Evolutionary conservation across 1,140 invertebrate species (phyloP), one percentile per base, ranked within the genome.

Genomic region (Zaprionus camerounensis): DNA sequence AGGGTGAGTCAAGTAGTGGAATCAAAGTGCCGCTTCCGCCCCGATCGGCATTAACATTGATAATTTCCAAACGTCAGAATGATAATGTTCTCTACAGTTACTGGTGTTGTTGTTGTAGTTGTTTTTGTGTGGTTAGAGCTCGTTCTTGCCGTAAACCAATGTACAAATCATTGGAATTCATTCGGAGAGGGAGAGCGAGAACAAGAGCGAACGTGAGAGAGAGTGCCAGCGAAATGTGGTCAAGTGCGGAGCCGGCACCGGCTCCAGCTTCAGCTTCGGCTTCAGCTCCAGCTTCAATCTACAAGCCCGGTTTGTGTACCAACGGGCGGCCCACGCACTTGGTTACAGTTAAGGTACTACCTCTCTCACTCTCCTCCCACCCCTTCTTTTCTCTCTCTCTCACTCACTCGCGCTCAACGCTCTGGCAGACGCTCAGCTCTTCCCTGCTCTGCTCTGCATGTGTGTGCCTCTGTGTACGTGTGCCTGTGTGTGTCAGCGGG

Each of bases 11-110:
- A 12, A 63, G 51, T 17, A 31, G 46, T 46, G 26, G 28, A 57
- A 71, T 71, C 74, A 72, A 74, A 81, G 78, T 75, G 57, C 26
- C 71, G 44, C 55, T 61, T 36, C 38, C 49, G 65, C 36, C 34
- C 13, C 24, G 53, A 75, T 71, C 59, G 24, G n/a, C 49, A 36
- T 44, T 56, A 73, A 53, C 67, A 70, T 51, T 70, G 55, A 66
- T 58, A 59, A 58, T 67, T 58, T 41, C 24, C 31, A 36, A 68
- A n/a, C 65, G 71, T 62, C 20, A 73, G 17, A 67, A 38, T 65
- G 67, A 59, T 67, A 75, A 58, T 64, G 38, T 53, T 59, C 24
- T 24, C 9, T 11, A 24, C 9, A 5, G 20, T 9, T 51, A 13
- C 36, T 17, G 4, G 12, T 62, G 34, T 28, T 59, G 13, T 36